Evolutionary conservation across 1,140 invertebrate genomes (phyloP).

Genomic region (Pseudobourletiella spinata): DNA sequence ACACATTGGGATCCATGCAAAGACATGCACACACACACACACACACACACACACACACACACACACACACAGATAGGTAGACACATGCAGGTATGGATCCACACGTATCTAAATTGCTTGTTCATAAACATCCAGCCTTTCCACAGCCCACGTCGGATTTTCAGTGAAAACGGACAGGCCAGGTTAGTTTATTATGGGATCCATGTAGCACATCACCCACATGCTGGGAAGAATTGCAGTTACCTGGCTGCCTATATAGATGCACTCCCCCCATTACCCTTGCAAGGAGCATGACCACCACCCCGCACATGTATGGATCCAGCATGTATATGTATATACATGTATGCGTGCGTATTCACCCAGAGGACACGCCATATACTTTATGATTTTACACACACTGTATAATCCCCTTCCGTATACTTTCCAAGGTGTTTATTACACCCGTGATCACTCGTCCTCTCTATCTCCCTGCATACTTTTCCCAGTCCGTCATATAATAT

Average conservation of each 20-base stretch:
- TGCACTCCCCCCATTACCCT: not conserved
- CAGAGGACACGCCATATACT: not conserved
- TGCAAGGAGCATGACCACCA: too few species aligned
- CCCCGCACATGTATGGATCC: not conserved
- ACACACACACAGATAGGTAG: too few species aligned
- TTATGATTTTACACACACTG: not conserved
- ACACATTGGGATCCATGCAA: not conserved
- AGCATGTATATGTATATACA: not conserved
- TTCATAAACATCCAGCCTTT: too few species aligned
- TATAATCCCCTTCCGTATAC: too few species aligned
- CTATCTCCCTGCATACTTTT: too few species aligned
- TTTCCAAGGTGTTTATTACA: too few species aligned
- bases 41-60: too few species aligned
- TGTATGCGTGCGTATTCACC: too few species aligned
- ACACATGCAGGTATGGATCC: not conserved
- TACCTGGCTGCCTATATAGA: not conserved
- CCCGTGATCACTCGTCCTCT: too few species aligned
- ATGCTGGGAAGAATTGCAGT: not conserved
- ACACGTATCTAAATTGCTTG: not conserved
- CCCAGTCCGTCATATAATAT: not conserved
- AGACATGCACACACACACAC: too few species aligned
- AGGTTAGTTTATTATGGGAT: not conserved
- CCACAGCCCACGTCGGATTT: not conserved
- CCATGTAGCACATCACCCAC: not conserved
- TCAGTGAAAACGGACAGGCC: not conserved